Evolutionary conservation across 2,888 invertebrate genomes (phyloP), one percentile per base, ranked within the genome.

Genomic region (Cynaeus angustus): DNA sequence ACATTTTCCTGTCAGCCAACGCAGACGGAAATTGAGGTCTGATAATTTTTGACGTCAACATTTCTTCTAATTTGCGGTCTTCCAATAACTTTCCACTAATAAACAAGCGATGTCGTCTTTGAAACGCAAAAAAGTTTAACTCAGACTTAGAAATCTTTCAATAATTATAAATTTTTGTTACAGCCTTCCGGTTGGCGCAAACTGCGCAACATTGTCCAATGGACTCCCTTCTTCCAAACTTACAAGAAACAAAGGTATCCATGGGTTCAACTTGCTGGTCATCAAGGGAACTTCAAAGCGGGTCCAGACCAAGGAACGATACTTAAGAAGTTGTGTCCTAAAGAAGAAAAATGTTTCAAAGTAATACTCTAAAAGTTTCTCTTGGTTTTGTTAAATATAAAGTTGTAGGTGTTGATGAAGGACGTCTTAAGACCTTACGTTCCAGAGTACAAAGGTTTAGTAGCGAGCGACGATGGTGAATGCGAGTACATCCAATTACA

Each of bases 171-270:
- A 76, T 74, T 33, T 78, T 77, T 77, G 74, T 91, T 91, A 37
- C 89, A 96, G 96, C 92, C 93, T 78, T 96, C 96, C 21, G 95
- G 96, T 83, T 98, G 97, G 97, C 90, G 95, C 73, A 97, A 97
- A 85, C 90, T 98, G 46, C 90, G 96, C 58, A 97, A 95, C 83
- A 96, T 97, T 72, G 96, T 98, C 21, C 96, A 96, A 83, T 97
- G 97, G 96, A 96, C 97, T 46, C 97, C 97, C 41, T 98, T 98
- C 88, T 95, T 97, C 84, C 97, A 97, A 86, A 97, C 95, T 0
- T 97, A 97, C 89, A 97, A 97, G 86, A 97, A 96, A 83, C 94
- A 96, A 85, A 88, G 95, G 78, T 97, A 97, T 86, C 97, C 97
- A 62, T 98, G 98, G 98, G 95, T 98, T 68, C 98, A 98, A 86